These are phyloP conservation scores for Colistium nudipinnis DNA, from an alignment of 2,113 vertebrate genomes.

Conservation along the genomic window DNA sequence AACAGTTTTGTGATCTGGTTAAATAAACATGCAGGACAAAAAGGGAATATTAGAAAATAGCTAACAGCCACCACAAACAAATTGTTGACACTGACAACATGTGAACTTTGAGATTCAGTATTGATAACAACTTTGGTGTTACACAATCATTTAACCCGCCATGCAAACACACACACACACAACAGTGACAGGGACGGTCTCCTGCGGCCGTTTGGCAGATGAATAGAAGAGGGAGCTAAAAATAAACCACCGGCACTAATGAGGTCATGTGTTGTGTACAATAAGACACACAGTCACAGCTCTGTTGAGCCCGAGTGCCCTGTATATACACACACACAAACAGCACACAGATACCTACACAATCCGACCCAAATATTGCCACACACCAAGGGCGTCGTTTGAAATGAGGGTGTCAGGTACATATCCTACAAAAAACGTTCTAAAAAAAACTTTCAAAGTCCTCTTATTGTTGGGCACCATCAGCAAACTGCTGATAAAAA, in stretches of 20 bases:
- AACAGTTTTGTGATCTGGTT: too few relatives aligned
- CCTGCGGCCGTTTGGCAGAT: constrained; percentile 62
- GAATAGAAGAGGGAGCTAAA: constrained; percentile 72
- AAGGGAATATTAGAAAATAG: too few relatives aligned
- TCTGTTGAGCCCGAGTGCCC: constrained; percentile 8
- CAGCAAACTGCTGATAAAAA: too few relatives aligned
- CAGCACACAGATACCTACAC: background rate
- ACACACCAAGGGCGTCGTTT: constrained; percentile 15
- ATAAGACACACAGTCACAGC: constrained; percentile 47
- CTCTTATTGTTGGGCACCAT: too few relatives aligned
- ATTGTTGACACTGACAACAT: too few relatives aligned
- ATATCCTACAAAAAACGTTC: too few relatives aligned
- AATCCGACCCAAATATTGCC: background rate
- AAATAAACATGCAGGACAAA: too few relatives aligned
- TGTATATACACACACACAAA: background rate
- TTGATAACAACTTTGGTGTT: constrained; percentile 12
- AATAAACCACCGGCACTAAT: constrained; percentile 73
- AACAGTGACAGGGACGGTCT: constrained; percentile 32
- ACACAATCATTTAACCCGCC: constrained; percentile 14
- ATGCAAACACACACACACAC: constrained; percentile 14
- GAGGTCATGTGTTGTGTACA: constrained; percentile 80
- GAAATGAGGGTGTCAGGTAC: background rate
- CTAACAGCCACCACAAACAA: too few relatives aligned
- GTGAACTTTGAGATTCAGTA: background rate
- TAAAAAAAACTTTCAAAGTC: background rate